Percentiles rank a stretch among this genome's conserved stretches.
phyloP scores from a whole-genome alignment of 2,113 vertebrate species.

The Takifugu bimaculatus region DNA sequence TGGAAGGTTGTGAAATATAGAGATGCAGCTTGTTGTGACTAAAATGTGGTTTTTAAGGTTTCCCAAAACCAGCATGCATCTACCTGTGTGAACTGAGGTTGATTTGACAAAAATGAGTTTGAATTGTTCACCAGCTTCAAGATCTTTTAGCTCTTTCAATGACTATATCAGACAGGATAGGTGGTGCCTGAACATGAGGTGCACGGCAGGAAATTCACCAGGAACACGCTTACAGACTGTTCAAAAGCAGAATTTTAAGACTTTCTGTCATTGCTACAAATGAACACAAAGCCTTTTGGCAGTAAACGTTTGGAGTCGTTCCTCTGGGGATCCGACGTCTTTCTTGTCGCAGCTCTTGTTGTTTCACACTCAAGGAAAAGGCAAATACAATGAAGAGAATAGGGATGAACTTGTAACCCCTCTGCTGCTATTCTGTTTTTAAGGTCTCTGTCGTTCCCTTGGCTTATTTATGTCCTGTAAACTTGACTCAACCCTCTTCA shows the following conservation, averaged over 20 bases:
- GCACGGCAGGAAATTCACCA: background rate
- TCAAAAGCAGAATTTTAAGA: background rate
- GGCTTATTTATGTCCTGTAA: constrained; percentile 66
- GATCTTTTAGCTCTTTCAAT: no score
- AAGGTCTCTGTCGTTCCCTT: constrained; percentile 53
- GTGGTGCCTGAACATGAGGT: background rate
- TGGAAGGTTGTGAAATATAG: no score
- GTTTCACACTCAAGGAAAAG: constrained; percentile 43
- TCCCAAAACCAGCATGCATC: no score
- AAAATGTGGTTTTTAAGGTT: no score
- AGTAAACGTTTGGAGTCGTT: constrained; percentile 38
- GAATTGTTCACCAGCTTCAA: no score
- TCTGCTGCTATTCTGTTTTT: constrained; percentile 36
- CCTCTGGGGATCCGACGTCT: constrained; percentile 35
- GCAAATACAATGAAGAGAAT: constrained; percentile 48
- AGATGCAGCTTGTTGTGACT: no score
- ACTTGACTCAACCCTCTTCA: constrained; percentile 49
- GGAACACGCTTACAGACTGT: background rate
- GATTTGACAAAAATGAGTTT: no score
- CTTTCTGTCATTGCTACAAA: background rate
- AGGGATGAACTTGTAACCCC: constrained; percentile 59
- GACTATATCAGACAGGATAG: no score
- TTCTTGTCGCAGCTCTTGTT: constrained; percentile 32
- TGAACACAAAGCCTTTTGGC: constrained; percentile 18
- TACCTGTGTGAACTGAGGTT: no score